Percentiles rank a stretch among this genome's conserved stretches.
Evolutionary conservation across 2,797 vertebrate genomes (phyloP).

Genomic region (Pelodytes ibericus): DNA sequence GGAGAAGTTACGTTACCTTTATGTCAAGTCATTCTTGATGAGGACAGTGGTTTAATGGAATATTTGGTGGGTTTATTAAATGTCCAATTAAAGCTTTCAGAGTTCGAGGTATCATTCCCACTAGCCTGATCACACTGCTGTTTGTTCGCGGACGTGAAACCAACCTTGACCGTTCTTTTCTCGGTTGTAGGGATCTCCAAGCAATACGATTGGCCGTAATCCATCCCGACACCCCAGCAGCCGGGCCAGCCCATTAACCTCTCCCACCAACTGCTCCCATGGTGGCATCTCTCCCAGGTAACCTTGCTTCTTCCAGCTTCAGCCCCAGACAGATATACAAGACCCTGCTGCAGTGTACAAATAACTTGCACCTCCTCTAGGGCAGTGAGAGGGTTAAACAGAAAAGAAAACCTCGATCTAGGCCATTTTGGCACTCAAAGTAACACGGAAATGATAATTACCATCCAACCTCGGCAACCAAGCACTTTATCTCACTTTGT

Average conservation of each 20-base stretch:
- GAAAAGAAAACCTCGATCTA: too few species aligned
- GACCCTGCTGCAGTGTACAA: not conserved
- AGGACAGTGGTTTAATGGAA: too few species aligned
- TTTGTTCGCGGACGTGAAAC: too few species aligned
- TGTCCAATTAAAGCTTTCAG: too few species aligned
- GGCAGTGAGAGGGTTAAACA: not conserved
- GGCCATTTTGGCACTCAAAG: not conserved
- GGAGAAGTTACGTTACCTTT: too few species aligned
- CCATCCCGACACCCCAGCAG: constrained; percentile 88
- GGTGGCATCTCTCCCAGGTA: constrained; percentile 97
- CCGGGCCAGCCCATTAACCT: constrained; percentile 93
- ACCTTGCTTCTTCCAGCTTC: constrained; percentile 22
- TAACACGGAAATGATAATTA: not conserved
- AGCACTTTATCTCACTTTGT: not conserved
- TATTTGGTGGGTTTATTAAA: too few species aligned
- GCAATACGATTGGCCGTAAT: constrained; percentile 91
- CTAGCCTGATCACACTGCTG: too few species aligned
- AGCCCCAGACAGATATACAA: not conserved
- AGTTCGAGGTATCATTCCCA: too few species aligned
- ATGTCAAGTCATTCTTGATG: too few species aligned
- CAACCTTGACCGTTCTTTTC: too few species aligned
- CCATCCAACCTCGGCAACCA: not conserved
- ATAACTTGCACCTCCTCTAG: not conserved
- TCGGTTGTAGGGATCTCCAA: constrained; percentile 84
- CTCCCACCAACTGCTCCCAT: constrained; percentile 95